These are phyloP conservation scores for Numida meleagris DNA, from an alignment of 2,113 vertebrate species.

Conservation along the genomic window DNA sequence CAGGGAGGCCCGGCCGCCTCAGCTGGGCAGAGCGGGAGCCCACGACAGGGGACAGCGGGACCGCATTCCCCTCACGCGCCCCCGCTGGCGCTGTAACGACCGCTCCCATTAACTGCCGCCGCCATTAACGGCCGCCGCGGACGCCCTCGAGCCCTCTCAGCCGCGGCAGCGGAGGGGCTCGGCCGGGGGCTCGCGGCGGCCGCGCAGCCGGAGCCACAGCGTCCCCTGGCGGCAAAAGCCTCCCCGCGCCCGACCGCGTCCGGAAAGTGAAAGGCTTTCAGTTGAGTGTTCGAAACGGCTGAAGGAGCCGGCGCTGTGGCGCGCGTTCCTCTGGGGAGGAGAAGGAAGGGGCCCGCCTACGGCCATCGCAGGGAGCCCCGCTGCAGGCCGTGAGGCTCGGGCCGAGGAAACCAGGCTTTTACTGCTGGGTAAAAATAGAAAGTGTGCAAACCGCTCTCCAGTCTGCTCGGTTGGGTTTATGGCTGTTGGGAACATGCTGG, in stretches of 20 bases:
- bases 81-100: background rate
- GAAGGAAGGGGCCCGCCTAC: accelerated
- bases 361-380: accelerated
- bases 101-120: background rate
- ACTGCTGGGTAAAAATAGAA: slow-evolving; percentile 5
- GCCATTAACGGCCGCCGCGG: too few species aligned
- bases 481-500: background rate
- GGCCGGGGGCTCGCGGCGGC: background rate
- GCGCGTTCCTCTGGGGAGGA: background rate
- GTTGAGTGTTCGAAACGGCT: accelerated
- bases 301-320: accelerated
- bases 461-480: background rate
- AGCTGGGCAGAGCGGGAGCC: background rate
- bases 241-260: background rate
- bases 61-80: background rate
- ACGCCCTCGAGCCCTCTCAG: background rate
- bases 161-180: background rate
- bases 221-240: background rate
- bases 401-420: background rate
- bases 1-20: background rate
- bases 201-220: background rate
- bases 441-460: background rate
- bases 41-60: too few species aligned
- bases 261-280: background rate
- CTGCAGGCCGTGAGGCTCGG: background rate